Conservation (phyloP, 2,888 invertebrate species). For the Heteromyza rotundicornis region DNA sequence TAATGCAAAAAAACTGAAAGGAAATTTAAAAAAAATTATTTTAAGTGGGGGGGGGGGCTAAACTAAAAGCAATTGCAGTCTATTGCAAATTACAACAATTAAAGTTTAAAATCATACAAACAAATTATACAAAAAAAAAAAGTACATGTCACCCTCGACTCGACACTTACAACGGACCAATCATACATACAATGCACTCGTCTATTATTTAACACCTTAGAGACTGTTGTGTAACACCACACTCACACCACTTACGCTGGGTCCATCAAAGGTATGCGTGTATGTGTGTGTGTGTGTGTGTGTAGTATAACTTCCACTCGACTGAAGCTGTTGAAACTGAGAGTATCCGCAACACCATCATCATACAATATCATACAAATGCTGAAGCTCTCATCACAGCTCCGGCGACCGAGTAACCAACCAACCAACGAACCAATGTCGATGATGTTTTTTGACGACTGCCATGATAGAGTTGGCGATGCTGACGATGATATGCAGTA, state of each 20-base stretch:
- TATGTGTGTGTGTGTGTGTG: conserved; percentile 5
- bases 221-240: conserved; percentile 12
- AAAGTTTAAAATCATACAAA: too few relatives aligned
- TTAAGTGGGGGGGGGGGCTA: too few relatives aligned
- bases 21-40: too few relatives aligned
- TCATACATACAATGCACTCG: neutral
- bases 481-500: neutral
- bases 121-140: too few relatives aligned
- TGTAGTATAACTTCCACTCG: too few relatives aligned
- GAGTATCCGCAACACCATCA: neutral
- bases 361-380: neutral
- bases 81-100: too few relatives aligned
- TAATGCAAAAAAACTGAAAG: too few relatives aligned
- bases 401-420: neutral
- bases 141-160: too few relatives aligned
- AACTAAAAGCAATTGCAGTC: too few relatives aligned
- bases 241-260: conserved; percentile 8
- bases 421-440: neutral
- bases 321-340: too few relatives aligned
- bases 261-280: too few relatives aligned
- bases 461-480: neutral
- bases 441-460: neutral
- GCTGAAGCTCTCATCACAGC: too few relatives aligned
- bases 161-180: neutral
- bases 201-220: neutral